phyloP scores from a whole-genome alignment of 2,797 vertebrate species.

The Lacerta agilis region DNA sequence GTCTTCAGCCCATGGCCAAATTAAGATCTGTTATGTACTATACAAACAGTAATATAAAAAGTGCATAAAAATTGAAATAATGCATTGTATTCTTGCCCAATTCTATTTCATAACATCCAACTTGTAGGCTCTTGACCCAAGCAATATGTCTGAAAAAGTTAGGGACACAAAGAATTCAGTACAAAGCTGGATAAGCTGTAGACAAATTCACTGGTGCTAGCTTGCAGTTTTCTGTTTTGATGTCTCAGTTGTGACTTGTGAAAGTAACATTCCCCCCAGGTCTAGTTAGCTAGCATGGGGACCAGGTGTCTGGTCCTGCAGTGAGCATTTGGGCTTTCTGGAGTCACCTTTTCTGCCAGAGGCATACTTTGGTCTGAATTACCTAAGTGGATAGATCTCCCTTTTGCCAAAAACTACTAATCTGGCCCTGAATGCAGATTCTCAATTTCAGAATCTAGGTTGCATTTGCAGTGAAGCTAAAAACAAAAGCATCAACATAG shows the following conservation, averaged over 20 bases:
- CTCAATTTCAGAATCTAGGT: not conserved
- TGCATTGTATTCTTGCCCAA: not conserved
- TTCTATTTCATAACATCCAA: not conserved
- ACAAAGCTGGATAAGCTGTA: not conserved
- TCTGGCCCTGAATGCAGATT: not conserved
- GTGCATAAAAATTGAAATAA: not conserved
- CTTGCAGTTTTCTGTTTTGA: not conserved
- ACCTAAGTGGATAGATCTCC: not conserved
- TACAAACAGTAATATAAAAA: not conserved
- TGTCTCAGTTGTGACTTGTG: not conserved
- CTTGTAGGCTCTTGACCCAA: not conserved
- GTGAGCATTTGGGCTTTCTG: not conserved
- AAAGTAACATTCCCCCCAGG: not conserved
- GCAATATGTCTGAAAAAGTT: not conserved
- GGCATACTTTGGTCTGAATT: not conserved
- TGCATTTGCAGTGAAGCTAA: not conserved
- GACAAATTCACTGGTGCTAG: not conserved
- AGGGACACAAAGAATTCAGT: not conserved
- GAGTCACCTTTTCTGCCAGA: not conserved
- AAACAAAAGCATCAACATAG: not conserved
- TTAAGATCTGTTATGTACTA: not conserved
- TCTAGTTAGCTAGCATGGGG: not conserved
- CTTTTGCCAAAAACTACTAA: not conserved
- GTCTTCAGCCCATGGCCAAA: too few relatives aligned
- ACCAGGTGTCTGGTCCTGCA: not conserved